Conservation (phyloP, 2,888 invertebrate species). For the Poecilobothrus nobilitatus region DNA sequence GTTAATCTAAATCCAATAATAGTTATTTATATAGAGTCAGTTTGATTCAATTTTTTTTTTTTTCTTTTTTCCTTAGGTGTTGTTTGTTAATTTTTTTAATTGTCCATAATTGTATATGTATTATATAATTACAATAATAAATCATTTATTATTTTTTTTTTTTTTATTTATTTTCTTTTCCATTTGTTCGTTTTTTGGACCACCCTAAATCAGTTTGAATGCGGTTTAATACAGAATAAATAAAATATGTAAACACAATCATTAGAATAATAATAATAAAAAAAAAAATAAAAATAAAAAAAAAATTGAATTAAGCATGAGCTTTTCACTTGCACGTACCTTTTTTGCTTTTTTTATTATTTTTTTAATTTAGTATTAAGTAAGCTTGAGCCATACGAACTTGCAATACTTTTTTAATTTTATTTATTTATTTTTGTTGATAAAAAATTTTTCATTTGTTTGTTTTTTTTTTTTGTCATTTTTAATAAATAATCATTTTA, state of each 20-base stretch:
- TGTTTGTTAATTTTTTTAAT: too few relatives aligned
- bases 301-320: background rate
- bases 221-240: background rate
- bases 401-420: background rate
- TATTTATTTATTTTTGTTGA: too few relatives aligned
- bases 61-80: too few relatives aligned
- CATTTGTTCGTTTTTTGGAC: too few relatives aligned
- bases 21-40: too few relatives aligned
- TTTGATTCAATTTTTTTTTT: too few relatives aligned
- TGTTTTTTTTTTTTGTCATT: background rate
- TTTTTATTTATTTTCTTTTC: too few relatives aligned
- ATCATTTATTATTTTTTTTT: too few relatives aligned
- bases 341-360: background rate
- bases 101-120: too few relatives aligned
- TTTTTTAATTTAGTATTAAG: background rate
- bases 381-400: background rate
- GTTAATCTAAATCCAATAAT: too few relatives aligned
- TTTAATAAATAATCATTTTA: background rate
- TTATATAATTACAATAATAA: too few relatives aligned
- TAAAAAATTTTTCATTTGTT: background rate
- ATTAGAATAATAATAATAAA: slow-evolving; percentile 2
- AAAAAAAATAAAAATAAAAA: background rate
- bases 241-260: background rate
- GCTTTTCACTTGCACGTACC: background rate
- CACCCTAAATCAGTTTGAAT: background rate